Evolutionary conservation across 1,140 invertebrate genomes (phyloP), one percentile per base, ranked within the genome.

Genomic region (Nymphalis io): DNA sequence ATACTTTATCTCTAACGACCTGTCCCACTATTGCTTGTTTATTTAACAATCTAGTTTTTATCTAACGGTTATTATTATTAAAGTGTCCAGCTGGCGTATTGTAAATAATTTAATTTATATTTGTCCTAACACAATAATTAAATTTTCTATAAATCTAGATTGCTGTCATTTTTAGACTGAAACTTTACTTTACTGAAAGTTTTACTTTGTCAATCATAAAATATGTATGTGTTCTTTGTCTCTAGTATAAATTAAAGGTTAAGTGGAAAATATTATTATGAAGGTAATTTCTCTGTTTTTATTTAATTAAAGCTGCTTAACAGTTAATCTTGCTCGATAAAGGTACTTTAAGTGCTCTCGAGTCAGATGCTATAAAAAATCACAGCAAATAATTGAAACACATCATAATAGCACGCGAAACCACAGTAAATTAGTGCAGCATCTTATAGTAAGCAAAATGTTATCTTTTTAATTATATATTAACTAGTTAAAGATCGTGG

Each of bases 361-460:
- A 46, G 27, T 20, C 33, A 6, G 27, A 33, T 33, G 27, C 2
- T 44, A 23, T 51, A 62, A 23, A 33, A 46, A n/a, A 27, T 15
- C 4, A 23, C 5, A 13, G 23, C 18, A 33, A 33, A 62, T 15
- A 62, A 62, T 62, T 39, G 44, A 62, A n/a, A n/a, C n/a, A 62
- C 46, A 16, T 2, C 4, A 13, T 13, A 33, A 11, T 21, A 62
- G 12, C 60, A 62, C 60, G 60, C 60, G 20, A 62, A 15, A 15
- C 4, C n/a, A 38, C 60, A 33, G 44, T 62, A 62, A 62, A 60
- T 60, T 21, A 27, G 44, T 51, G 42, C n/a, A n/a, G n/a, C n/a
- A n/a, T 46, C n/a, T 39, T 33, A 33, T 8, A 11, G 42, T 46
- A 21, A 33, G 27, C 4, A 33, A 33, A 8, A 20, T 11, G 21